Percentiles rank a stretch among this genome's conserved stretches.
phyloP scores from a whole-genome alignment of 2,888 invertebrate genomes.

The Drosophila gaucha region DNA sequence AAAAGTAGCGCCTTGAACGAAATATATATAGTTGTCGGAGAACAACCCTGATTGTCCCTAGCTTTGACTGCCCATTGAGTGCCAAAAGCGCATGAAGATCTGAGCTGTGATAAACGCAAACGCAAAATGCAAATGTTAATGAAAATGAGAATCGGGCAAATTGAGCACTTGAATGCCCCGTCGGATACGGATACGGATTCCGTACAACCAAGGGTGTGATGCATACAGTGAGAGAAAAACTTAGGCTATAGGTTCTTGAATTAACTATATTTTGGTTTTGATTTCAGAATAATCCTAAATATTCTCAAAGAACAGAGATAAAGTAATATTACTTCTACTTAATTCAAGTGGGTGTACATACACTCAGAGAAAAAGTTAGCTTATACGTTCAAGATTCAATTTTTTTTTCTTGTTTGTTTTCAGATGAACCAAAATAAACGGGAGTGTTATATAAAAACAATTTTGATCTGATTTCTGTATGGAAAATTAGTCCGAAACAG shows the following conservation, averaged over 20 bases:
- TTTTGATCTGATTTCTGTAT: too few relatives aligned
- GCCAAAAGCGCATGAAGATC: conserved; percentile 82
- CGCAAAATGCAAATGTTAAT: conserved; percentile 53
- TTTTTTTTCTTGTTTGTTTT: too few relatives aligned
- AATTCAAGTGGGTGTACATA: too few relatives aligned
- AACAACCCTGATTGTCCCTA: conserved; percentile 33
- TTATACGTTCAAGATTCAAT: too few relatives aligned
- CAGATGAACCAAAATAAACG: too few relatives aligned
- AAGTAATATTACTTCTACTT: too few relatives aligned
- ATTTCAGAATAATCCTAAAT: not conserved
- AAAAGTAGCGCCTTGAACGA: conserved; percentile 29
- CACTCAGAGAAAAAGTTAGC: too few relatives aligned
- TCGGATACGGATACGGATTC: conserved; percentile 1
- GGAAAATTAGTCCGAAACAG: too few relatives aligned
- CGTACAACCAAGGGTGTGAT: conserved; percentile 3
- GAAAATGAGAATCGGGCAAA: conserved; percentile 65
- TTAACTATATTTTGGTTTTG: not conserved
- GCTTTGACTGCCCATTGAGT: conserved; percentile 11
- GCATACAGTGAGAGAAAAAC: not conserved
- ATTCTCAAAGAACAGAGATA: too few relatives aligned
- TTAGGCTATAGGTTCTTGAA: not conserved
- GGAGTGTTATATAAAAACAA: too few relatives aligned
- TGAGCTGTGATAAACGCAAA: conserved; percentile 58
- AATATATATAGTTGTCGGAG: conserved; percentile 29
- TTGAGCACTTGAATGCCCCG: conserved; percentile 80